Conservation (phyloP, 1,140 invertebrate genomes). For the Sitobion miscanthi region DNA sequence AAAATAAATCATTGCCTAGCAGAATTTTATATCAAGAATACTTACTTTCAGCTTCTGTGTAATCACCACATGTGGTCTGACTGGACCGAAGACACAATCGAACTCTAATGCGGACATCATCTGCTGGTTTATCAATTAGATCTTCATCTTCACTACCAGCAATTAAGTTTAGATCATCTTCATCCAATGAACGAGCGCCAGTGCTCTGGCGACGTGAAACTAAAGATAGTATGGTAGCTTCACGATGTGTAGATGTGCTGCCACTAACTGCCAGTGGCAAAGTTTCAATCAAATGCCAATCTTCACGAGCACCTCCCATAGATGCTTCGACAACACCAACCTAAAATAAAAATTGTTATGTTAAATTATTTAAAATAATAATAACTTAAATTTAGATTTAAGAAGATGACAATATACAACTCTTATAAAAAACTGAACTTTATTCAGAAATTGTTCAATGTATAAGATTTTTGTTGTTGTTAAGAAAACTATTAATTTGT, state of each 20-base stretch:
- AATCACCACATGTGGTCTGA: constrained; percentile 81
- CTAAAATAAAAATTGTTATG: constrained; percentile 47
- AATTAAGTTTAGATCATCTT: constrained; percentile 62
- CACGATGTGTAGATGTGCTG: constrained; percentile 71
- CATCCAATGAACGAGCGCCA: constrained; percentile 59
- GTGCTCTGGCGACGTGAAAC: constrained; percentile 61
- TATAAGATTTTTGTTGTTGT: neutral
- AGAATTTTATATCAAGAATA: constrained; percentile 58
- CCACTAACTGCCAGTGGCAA: constrained; percentile 74
- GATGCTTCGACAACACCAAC: constrained; percentile 62
- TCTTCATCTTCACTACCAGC: constrained; percentile 58
- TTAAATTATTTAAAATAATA: neutral
- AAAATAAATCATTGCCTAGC: neutral
- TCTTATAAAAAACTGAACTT: too few species aligned
- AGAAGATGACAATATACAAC: neutral
- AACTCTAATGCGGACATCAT: constrained; percentile 74
- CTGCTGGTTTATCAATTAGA: constrained; percentile 66
- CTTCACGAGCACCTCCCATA: constrained; percentile 66
- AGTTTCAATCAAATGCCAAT: constrained; percentile 76
- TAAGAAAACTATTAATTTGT: neutral
- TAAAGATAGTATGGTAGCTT: constrained; percentile 64
- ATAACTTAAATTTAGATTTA: neutral
- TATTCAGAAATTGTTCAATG: neutral
- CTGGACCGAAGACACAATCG: constrained; percentile 80
- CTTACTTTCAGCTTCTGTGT: constrained; percentile 81